Percentiles rank a stretch among this genome's conserved stretches.
Evolutionary conservation across 2,888 invertebrate species (phyloP).

Genomic region (Pelosia muscerda): DNA sequence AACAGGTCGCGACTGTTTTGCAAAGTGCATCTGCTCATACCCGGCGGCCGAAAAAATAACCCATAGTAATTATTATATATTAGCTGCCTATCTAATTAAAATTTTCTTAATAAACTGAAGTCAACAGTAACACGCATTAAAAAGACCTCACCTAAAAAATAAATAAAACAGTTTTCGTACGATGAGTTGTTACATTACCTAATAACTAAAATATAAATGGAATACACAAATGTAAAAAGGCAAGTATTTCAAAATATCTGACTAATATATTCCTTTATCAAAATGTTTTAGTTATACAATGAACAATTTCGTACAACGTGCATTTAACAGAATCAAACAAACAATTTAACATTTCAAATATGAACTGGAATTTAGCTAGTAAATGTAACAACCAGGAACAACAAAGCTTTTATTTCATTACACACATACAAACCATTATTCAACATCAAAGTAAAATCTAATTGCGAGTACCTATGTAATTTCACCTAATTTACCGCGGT

Average conservation of each 20-base stretch:
- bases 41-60: too few relatives aligned
- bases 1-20: too few relatives aligned
- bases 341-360: not conserved
- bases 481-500: slow-evolving; percentile 32
- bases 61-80: too few relatives aligned
- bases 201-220: not conserved
- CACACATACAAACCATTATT: slow-evolving; percentile 29
- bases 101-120: too few relatives aligned
- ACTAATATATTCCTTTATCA: not conserved
- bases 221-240: not conserved
- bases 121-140: too few relatives aligned
- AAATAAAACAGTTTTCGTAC: too few relatives aligned
- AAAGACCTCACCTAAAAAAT: too few relatives aligned
- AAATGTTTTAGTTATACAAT: not conserved
- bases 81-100: too few relatives aligned
- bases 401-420: slow-evolving; percentile 34
- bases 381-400: slow-evolving; percentile 16
- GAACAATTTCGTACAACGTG: not conserved
- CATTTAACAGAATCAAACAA: not conserved
- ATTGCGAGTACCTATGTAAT: slow-evolving; percentile 28
- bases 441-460: slow-evolving; percentile 26
- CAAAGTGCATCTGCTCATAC: too few relatives aligned
- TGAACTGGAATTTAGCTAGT: not conserved
- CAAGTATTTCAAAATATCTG: not conserved
- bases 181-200: too few relatives aligned